A percentile compares a stretch with the other conserved stretches of the same genome.
Conservation (phyloP, 2,888 invertebrate species). For the Frankliniella fusca region DNA sequence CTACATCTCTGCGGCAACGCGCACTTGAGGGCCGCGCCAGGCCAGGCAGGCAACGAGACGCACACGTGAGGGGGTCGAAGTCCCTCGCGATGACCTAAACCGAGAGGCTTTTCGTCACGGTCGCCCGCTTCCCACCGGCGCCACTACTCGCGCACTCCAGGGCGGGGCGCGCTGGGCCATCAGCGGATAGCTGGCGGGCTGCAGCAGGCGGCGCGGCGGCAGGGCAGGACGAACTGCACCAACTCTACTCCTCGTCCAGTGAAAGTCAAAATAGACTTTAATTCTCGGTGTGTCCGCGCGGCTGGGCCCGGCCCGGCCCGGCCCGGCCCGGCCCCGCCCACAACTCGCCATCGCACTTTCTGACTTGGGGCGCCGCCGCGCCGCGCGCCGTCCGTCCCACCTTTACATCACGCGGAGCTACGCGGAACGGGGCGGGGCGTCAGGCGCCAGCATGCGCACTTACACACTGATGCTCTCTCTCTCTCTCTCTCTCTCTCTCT, state of each 20-base stretch:
- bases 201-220: neutral
- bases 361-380: neutral
- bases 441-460: too few relatives aligned
- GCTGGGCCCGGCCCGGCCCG: neutral
- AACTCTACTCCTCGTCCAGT: neutral
- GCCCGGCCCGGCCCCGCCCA: conserved; percentile 1
- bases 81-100: too few relatives aligned
- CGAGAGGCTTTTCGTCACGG: too few relatives aligned
- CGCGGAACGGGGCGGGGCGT: neutral
- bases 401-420: neutral
- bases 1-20: too few relatives aligned
- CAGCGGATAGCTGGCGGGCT: neutral
- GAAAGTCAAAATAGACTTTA: conserved; percentile 26
- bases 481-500: too few relatives aligned
- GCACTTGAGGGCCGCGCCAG: too few relatives aligned
- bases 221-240: neutral
- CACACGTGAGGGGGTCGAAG: too few relatives aligned
- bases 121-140: too few relatives aligned
- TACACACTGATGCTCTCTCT: too few relatives aligned
- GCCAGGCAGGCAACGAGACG: too few relatives aligned
- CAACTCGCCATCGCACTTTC: neutral
- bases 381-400: neutral
- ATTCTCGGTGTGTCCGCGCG: conserved; percentile 20
- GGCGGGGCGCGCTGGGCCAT: neutral
- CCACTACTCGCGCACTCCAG: neutral